Conservation (phyloP, 2,888 invertebrate species). For the Fragum sueziense region DNA sequence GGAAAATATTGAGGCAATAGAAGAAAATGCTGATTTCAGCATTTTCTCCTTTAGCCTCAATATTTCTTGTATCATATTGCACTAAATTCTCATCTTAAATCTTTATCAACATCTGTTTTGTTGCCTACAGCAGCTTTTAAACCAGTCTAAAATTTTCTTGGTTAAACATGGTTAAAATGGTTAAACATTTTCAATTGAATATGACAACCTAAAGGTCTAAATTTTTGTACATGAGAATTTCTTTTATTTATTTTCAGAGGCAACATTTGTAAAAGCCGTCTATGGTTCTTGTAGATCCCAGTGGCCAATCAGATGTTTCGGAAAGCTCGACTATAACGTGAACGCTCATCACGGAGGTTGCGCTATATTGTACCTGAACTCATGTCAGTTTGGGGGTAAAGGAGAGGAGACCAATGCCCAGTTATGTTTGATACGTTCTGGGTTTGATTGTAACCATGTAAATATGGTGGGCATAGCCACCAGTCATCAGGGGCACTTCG, state of each 20-base stretch:
- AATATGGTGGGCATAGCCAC: constrained; percentile 39
- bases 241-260: background rate
- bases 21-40: background rate
- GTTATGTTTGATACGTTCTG: constrained; percentile 60
- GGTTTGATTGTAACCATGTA: constrained; percentile 69
- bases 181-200: too few species aligned
- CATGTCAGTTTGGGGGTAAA: constrained; percentile 63
- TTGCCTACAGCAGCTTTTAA: too few species aligned
- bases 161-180: too few species aligned
- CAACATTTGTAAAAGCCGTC: constrained; percentile 26
- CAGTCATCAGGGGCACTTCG: constrained; percentile 68
- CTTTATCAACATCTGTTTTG: too few species aligned
- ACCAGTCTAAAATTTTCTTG: too few species aligned
- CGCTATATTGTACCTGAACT: constrained; percentile 60
- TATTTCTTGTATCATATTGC: too few species aligned
- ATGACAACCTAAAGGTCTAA: too few species aligned
- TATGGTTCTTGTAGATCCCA: constrained; percentile 39
- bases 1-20: background rate
- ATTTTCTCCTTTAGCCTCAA: background rate
- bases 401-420: constrained; percentile 66
- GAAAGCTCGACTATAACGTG: constrained; percentile 61
- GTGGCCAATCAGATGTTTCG: constrained; percentile 69
- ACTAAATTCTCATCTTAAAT: too few species aligned
- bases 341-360: constrained; percentile 70
- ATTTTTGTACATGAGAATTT: too few species aligned